These are phyloP conservation scores for Pasiphila rectangulata DNA, from an alignment of 2,888 invertebrate species.

Conservation along the genomic window DNA sequence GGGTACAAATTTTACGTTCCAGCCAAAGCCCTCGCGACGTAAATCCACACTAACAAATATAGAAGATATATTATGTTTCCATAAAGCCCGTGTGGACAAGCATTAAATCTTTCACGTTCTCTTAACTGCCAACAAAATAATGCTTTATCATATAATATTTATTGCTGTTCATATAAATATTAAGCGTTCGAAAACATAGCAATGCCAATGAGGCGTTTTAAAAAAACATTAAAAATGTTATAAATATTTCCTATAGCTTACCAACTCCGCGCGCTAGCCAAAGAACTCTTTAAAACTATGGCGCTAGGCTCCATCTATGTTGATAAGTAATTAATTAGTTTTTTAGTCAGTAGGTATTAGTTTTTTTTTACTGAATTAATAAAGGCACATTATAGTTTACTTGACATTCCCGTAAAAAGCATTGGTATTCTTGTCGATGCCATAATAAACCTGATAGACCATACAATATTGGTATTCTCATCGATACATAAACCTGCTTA, in stretches of 20 bases:
- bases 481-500: not conserved
- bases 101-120: conserved; percentile 30
- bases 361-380: too few relatives aligned
- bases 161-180: not conserved
- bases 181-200: not conserved
- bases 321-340: too few relatives aligned
- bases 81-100: conserved; percentile 27
- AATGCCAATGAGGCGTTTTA: not conserved
- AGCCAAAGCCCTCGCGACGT: conserved; percentile 27
- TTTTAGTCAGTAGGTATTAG: too few relatives aligned
- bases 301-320: too few relatives aligned
- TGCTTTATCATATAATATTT: conserved; percentile 25
- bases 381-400: too few relatives aligned
- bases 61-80: conserved; percentile 30
- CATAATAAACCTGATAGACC: too few relatives aligned
- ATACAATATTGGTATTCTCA: too few relatives aligned
- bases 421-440: too few relatives aligned
- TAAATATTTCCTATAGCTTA: too few relatives aligned
- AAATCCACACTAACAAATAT: conserved; percentile 34
- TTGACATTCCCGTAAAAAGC: too few relatives aligned
- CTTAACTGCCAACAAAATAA: conserved; percentile 27
- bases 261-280: too few relatives aligned
- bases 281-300: too few relatives aligned
- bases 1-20: conserved; percentile 33
- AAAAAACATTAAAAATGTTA: not conserved